Evolutionary conservation across 2,888 invertebrate species (phyloP), one percentile per base, ranked within the genome.

Genomic region (Siphlonurus alternatus): DNA sequence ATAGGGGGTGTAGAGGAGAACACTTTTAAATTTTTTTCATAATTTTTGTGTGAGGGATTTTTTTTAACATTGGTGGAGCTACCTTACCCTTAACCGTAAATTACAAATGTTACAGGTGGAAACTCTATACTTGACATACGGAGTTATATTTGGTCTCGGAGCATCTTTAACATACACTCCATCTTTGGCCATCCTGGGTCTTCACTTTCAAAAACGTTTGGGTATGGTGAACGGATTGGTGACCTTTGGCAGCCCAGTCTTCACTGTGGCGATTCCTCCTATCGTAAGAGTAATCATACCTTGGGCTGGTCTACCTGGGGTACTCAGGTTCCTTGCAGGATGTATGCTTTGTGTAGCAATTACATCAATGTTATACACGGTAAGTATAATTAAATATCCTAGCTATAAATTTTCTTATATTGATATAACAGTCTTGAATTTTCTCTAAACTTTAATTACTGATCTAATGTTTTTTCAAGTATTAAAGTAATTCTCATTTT

Each of bases 131-230:
- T 79, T 94, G 66, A 93, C 93, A 0, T 94, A 92, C 73, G 93
- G 95, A 10, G 54, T 64, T 62, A n/a, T 53, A 23, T 53, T 53
- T 1, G 51, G 2, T 20, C 74, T 89, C 25, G 95, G 95, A 10
- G 89, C 91, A 1, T 92, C 94, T 0, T 78, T 94, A 61, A 87
- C 90, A 0, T 95, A 96, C 76, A 93, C 93, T 0, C 95, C 95
- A 18, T 93, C 93, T 2, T 76, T 96, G 61, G 93, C 92, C 56
- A 92, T 96, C 68, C 79, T 96, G 20, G 93, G 94, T 0, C 94
- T 95, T 73, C 95, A 96, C 75, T 96, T 94, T 76, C 87, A 89
- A 72, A 83, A 81, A 19, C 85, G 88, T 71, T 79, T 95, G 70
- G 94, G 94, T 0, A 76, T 92, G 66, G 93, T 89, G 0, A 95